These are phyloP conservation scores for Nestor notabilis DNA, from an alignment of 2,113 vertebrate species.

Conservation along the genomic window DNA sequence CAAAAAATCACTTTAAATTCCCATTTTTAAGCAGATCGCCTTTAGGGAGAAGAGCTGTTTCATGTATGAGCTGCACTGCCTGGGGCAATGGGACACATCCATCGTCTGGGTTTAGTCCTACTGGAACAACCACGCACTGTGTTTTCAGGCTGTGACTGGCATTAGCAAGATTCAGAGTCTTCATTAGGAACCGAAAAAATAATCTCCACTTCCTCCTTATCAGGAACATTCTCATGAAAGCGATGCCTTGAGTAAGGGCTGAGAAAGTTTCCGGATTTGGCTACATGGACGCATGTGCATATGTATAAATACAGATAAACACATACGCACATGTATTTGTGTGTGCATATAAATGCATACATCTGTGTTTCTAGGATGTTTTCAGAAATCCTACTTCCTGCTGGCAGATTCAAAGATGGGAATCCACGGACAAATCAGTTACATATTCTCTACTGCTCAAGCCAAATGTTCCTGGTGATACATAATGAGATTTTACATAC, in stretches of 20 bases:
- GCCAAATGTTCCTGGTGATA: conserved; percentile 37
- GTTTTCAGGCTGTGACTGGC: not conserved
- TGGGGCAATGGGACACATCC: conserved; percentile 1
- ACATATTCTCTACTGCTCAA: conserved; percentile 27
- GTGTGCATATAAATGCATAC: not conserved
- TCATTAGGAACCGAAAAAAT: not conserved
- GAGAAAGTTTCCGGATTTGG: not conserved
- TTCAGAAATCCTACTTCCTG: conserved; percentile 6
- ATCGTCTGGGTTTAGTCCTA: not conserved
- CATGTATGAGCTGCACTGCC: not conserved
- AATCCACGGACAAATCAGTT: conserved; percentile 32
- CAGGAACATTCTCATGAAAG: not conserved
- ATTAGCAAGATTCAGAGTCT: not conserved
- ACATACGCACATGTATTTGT: rapidly evolving
- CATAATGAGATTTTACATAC: conserved; percentile 55
- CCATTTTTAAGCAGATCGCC: not conserved
- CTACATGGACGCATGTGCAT: rapidly evolving
- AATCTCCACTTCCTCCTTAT: not conserved
- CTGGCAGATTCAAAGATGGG: not conserved
- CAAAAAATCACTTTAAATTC: not conserved
- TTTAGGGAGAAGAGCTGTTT: not conserved
- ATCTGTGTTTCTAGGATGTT: not conserved
- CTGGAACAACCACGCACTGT: not conserved
- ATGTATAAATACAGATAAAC: rapidly evolving
- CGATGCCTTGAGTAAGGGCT: not conserved